These are phyloP conservation scores for Pseudomugil tenellus DNA, from an alignment of 2,797 vertebrate species.

Conservation along the genomic window DNA sequence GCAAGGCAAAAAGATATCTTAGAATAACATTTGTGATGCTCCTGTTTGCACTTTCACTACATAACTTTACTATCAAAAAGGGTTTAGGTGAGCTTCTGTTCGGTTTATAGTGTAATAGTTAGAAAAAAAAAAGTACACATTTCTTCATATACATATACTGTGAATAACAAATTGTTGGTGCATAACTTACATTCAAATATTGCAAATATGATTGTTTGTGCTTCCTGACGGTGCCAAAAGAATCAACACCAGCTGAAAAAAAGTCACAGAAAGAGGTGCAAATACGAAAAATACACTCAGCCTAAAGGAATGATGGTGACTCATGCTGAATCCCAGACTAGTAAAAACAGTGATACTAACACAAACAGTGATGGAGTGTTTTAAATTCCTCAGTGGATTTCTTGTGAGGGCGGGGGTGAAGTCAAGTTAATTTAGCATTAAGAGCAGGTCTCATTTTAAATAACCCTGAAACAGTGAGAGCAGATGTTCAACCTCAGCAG, in stretches of 20 bases:
- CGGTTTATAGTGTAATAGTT: too few species aligned
- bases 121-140: too few species aligned
- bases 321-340: slow-evolving; percentile 14
- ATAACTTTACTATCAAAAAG: too few species aligned
- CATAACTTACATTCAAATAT: not conserved
- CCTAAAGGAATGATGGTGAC: not conserved
- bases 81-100: too few species aligned
- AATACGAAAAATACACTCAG: slow-evolving; percentile 4
- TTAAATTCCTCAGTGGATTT: slow-evolving; percentile 59
- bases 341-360: slow-evolving; percentile 25
- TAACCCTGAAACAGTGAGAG: slow-evolving; percentile 64
- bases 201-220: not conserved
- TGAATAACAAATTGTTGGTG: not conserved
- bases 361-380: slow-evolving; percentile 41
- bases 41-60: too few species aligned
- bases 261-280: not conserved
- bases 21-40: too few species aligned
- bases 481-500: slow-evolving; percentile 71
- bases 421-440: slow-evolving; percentile 71
- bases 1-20: too few species aligned
- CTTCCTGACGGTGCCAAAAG: not conserved
- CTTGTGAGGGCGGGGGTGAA: slow-evolving; percentile 33
- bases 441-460: slow-evolving; percentile 59
- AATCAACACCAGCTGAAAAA: slow-evolving; percentile 1
- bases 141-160: not conserved